Conservation (phyloP, 2,113 vertebrate species). For the Laticauda laticaudata region DNA sequence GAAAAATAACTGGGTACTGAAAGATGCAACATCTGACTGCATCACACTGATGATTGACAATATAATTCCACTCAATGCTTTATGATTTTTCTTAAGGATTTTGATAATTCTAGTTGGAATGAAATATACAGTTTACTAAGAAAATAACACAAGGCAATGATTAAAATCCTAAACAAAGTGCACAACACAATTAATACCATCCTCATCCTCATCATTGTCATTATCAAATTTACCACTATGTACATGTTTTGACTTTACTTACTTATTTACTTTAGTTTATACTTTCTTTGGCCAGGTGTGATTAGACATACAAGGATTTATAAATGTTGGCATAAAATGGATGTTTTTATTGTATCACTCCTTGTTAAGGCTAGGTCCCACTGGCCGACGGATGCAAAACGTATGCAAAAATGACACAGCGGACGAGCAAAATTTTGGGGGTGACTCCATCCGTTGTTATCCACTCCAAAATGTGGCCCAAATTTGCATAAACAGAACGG, state of each 20-base stretch:
- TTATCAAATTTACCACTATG: neutral
- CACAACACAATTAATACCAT: neutral
- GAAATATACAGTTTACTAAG: neutral
- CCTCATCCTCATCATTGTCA: neutral
- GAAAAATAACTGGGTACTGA: neutral
- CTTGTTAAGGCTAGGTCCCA: neutral
- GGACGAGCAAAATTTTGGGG: too few relatives aligned
- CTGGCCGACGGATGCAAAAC: too few relatives aligned
- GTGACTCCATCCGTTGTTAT: too few relatives aligned
- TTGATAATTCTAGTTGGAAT: constrained; percentile 21
- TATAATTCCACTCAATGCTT: constrained; percentile 25
- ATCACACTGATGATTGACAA: constrained; percentile 20
- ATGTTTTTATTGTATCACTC: accelerated
- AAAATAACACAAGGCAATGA: neutral
- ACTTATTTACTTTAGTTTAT: neutral
- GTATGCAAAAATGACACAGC: too few relatives aligned
- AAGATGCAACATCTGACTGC: constrained; percentile 1
- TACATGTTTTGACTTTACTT: neutral
- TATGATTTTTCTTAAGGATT: neutral
- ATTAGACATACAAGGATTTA: neutral
- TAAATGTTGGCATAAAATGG: neutral
- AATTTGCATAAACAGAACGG: too few relatives aligned
- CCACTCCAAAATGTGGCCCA: too few relatives aligned
- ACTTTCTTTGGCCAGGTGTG: neutral
- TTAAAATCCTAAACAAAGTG: accelerated